phyloP scores from a whole-genome alignment of 2,113 vertebrate species.

The Pantherophis guttatus region DNA sequence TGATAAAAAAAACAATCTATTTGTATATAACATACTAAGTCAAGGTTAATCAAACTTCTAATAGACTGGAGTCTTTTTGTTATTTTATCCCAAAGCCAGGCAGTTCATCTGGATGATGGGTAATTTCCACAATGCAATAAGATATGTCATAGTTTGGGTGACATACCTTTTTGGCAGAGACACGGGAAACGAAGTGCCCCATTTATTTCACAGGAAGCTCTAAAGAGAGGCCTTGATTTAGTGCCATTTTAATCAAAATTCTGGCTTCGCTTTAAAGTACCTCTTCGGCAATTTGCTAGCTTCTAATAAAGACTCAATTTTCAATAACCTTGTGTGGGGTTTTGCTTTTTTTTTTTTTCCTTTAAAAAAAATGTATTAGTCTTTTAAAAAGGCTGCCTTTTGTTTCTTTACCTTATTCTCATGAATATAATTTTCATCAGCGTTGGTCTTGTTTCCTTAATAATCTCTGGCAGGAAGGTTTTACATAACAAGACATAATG shows the following conservation, averaged over 20 bases:
- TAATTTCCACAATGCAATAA: neutral
- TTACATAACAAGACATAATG: neutral
- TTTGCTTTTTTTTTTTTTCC: slow-evolving; percentile 2
- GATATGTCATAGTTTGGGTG: neutral
- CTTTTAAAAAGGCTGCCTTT: neutral
- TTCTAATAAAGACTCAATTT: slow-evolving; percentile 14
- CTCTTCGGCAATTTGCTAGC: neutral
- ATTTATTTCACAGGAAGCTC: slow-evolving; percentile 7
- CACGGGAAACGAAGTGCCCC: neutral
- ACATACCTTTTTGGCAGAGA: neutral
- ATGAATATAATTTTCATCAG: neutral
- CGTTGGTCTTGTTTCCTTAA: neutral
- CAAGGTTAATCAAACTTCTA: neutral
- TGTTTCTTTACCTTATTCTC: slow-evolving; percentile 26
- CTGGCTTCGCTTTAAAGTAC: slow-evolving; percentile 37
- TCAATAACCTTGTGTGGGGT: slow-evolving; percentile 36
- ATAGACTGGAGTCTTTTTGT: neutral
- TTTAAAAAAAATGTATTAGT: neutral
- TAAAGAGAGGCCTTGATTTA: slow-evolving; percentile 10
- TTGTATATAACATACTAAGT: neutral
- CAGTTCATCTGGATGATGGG: neutral
- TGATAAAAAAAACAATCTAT: neutral
- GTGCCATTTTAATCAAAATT: slow-evolving; percentile 52
- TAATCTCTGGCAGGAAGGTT: neutral
- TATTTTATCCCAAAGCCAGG: neutral